These are phyloP conservation scores for Anolis carolinensis DNA, from an alignment of 2,113 vertebrate genomes.

Conservation along the genomic window DNA sequence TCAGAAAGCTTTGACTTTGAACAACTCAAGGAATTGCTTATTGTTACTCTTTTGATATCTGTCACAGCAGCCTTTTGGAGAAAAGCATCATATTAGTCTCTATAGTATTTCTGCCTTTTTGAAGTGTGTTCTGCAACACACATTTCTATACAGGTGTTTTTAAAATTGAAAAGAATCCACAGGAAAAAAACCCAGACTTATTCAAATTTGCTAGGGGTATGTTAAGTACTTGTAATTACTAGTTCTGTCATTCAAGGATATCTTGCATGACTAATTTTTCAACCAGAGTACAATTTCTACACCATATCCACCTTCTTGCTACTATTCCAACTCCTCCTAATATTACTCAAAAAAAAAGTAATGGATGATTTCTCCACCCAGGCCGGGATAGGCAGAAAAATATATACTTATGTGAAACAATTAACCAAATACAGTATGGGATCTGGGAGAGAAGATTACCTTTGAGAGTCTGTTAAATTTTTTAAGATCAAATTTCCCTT, in stretches of 20 bases:
- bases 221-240: background rate
- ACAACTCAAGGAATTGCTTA: background rate
- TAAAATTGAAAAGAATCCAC: background rate
- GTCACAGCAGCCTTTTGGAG: background rate
- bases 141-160: background rate
- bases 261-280: background rate
- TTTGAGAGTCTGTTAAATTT: background rate
- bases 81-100: background rate
- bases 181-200: background rate
- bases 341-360: background rate
- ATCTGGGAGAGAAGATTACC: background rate
- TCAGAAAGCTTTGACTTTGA: background rate
- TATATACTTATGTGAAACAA: background rate
- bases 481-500: background rate
- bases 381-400: background rate
- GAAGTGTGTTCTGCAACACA: constrained; percentile 24
- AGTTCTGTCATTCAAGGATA: background rate
- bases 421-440: background rate
- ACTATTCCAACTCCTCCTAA: background rate
- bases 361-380: background rate
- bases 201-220: background rate
- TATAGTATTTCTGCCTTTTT: background rate
- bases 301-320: rapidly evolving
- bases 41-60: background rate
- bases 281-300: background rate